Evolutionary conservation across 2,113 vertebrate species (phyloP).

Genomic region (Seriola aureovittata): DNA sequence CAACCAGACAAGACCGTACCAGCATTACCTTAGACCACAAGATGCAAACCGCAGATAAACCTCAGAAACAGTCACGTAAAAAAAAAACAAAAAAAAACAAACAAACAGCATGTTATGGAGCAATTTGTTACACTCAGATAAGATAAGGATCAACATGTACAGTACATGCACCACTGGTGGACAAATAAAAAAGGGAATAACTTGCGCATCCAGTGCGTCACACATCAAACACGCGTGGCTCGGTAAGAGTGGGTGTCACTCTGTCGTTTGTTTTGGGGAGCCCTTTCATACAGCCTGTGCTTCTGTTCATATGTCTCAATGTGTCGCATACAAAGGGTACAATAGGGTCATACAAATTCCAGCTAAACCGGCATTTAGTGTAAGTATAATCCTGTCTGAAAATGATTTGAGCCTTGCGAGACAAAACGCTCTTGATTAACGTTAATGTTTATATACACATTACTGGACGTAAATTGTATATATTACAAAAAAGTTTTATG

Average conservation of each 20-base stretch:
- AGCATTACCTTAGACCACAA: slow-evolving; percentile 20
- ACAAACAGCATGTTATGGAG: background rate
- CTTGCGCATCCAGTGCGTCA: background rate
- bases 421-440: background rate
- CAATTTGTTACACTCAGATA: slow-evolving; percentile 45
- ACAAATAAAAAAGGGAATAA: background rate
- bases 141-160: slow-evolving; percentile 29
- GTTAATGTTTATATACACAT: background rate
- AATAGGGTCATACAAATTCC: background rate
- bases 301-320: background rate
- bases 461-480: background rate
- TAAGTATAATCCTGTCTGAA: background rate
- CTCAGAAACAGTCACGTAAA: slow-evolving; percentile 15
- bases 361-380: background rate
- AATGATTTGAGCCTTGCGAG: background rate
- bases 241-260: background rate
- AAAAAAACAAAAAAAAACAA: slow-evolving; percentile 7
- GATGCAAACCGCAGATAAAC: slow-evolving; percentile 33
- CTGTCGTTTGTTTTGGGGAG: background rate
- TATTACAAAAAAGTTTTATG: background rate
- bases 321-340: background rate
- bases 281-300: background rate
- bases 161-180: background rate
- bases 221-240: background rate
- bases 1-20: slow-evolving; percentile 24